These are phyloP conservation scores for Furcifer pardalis DNA, from an alignment of 2,797 vertebrate genomes.

Conservation along the genomic window DNA sequence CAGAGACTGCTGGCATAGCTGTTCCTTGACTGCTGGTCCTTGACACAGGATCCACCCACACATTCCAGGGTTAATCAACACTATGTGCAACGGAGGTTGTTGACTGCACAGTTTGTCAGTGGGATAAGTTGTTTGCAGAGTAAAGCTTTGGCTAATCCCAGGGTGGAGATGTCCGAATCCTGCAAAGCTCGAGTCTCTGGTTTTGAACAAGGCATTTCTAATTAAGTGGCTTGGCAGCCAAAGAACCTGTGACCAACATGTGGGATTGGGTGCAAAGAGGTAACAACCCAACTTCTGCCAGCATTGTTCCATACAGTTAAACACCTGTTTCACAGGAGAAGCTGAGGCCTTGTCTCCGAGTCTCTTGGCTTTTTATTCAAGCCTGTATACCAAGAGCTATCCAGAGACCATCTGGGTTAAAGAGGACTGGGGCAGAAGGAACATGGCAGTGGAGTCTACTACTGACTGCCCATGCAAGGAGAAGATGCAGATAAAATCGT, in stretches of 20 bases:
- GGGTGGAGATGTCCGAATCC: not conserved
- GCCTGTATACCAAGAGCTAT: too few species aligned
- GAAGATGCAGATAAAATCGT: too few species aligned
- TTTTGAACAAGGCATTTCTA: not conserved
- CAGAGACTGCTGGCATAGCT: too few species aligned
- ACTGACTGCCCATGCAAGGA: too few species aligned
- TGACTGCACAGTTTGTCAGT: not conserved
- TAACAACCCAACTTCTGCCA: not conserved
- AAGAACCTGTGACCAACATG: not conserved
- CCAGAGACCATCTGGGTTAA: too few species aligned
- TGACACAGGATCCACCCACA: not conserved
- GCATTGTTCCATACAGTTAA: not conserved
- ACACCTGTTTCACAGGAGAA: too few species aligned
- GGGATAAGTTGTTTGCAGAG: not conserved
- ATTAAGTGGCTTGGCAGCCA: not conserved
- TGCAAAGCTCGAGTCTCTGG: not conserved
- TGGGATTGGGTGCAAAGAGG: not conserved
- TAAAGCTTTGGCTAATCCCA: not conserved
- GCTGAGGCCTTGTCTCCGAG: too few species aligned
- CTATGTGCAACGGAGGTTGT: not conserved
- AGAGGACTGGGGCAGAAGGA: too few species aligned
- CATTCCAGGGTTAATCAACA: not conserved
- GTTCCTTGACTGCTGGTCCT: too few species aligned
- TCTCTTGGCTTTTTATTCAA: too few species aligned
- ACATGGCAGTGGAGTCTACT: too few species aligned